phyloP scores from a whole-genome alignment of 2,888 invertebrate genomes.

The Hybos culiciformis region DNA sequence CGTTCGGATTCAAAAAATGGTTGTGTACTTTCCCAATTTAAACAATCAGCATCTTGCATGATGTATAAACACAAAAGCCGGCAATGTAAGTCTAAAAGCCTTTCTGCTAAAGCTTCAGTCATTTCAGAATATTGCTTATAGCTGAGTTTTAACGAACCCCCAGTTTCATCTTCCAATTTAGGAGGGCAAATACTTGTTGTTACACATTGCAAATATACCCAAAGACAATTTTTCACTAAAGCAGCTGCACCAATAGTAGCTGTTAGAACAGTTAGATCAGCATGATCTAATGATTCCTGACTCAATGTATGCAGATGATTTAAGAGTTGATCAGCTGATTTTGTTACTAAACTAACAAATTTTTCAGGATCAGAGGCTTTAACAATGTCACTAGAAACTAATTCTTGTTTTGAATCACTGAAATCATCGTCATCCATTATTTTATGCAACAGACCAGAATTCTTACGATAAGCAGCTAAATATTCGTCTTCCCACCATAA shows the following conservation, averaged over 20 bases:
- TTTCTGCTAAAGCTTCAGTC: conserved; percentile 71
- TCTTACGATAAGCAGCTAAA: conserved; percentile 56
- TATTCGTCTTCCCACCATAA: conserved; percentile 81
- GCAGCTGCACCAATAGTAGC: conserved; percentile 72
- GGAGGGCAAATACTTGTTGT: conserved; percentile 31
- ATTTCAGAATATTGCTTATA: conserved; percentile 68
- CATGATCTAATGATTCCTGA: conserved; percentile 74
- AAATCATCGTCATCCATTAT: conserved; percentile 30
- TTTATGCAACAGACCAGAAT: conserved; percentile 40
- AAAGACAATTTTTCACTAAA: conserved; percentile 60
- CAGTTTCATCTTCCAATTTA: conserved; percentile 32
- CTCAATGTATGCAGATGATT: conserved; percentile 67
- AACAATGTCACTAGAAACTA: conserved; percentile 46
- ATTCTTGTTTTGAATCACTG: conserved; percentile 24
- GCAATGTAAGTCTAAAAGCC: conserved; percentile 66
- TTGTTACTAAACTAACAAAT: conserved; percentile 54
- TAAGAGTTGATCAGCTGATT: conserved; percentile 55
- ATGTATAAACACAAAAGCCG: conserved; percentile 65
- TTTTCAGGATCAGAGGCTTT: conserved; percentile 66
- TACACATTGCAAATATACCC: conserved; percentile 53
- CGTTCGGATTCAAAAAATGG: conserved; percentile 58
- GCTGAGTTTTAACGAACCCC: conserved; percentile 36
- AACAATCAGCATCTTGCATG: conserved; percentile 65
- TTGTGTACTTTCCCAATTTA: conserved; percentile 55
- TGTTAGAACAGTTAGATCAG: conserved; percentile 65